Evolutionary conservation across 2,797 vertebrate genomes (phyloP).

Genomic region (Sphaeramia orbicularis): DNA sequence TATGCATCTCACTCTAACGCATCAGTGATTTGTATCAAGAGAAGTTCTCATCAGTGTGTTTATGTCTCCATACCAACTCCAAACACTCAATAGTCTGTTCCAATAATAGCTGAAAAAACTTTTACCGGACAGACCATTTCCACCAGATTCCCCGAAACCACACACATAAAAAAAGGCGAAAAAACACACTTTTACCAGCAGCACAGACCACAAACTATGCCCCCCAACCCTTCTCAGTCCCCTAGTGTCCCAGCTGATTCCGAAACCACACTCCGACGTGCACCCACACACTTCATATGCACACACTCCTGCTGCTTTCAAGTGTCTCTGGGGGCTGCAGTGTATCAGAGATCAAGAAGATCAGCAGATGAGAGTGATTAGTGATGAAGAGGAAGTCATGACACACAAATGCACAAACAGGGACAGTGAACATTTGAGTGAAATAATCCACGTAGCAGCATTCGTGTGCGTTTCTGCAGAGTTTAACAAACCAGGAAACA

Average conservation of each 20-base stretch:
- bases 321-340: conserved; percentile 32
- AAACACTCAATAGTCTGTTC: conserved; percentile 40
- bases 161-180: conserved; percentile 19
- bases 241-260: conserved; percentile 49
- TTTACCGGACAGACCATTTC: conserved; percentile 62
- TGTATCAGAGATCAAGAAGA: conserved; percentile 70
- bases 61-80: conserved; percentile 35
- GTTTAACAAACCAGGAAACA: conserved; percentile 1
- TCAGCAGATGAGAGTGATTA: conserved; percentile 94
- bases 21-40: neutral
- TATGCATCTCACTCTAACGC: too few relatives aligned
- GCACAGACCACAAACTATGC: conserved; percentile 61
- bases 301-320: conserved; percentile 13
- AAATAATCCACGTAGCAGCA: conserved; percentile 26
- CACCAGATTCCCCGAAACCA: conserved; percentile 61
- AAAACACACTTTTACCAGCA: conserved; percentile 59
- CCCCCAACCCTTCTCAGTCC: conserved; percentile 32
- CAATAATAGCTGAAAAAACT: conserved; percentile 34
- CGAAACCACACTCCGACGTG: conserved; percentile 37
- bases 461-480: conserved; percentile 11
- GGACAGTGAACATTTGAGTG: conserved; percentile 19
- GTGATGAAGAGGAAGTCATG: conserved; percentile 93
- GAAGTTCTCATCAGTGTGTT: conserved; percentile 21
- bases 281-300: conserved; percentile 10
- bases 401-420: conserved; percentile 39